Conservation (phyloP, 2,888 invertebrate genomes). For the Argyresthia albistria region DNA sequence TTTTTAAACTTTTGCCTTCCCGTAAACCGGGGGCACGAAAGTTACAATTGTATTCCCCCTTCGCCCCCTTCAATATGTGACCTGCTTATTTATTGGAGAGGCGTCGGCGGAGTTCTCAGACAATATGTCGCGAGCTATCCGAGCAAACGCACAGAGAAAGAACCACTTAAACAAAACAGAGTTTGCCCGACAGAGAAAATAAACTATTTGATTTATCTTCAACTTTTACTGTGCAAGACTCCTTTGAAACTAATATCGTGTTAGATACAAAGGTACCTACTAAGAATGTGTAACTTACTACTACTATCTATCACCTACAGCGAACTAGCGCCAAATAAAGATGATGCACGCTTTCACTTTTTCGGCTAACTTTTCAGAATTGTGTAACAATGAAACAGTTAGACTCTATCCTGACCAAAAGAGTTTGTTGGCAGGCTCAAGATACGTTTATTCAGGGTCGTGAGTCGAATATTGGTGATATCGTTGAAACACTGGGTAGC, state of each 20-base stretch:
- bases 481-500: too few species aligned
- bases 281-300: constrained; percentile 14
- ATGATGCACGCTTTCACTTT: too few species aligned
- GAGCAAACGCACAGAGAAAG: constrained; percentile 42
- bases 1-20: constrained; percentile 68
- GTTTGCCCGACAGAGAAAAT: constrained; percentile 47
- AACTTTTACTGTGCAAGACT: not conserved
- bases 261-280: too few species aligned
- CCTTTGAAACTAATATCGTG: not conserved
- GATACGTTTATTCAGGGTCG: too few species aligned
- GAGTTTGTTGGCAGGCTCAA: too few species aligned
- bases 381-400: too few species aligned
- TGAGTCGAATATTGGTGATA: too few species aligned
- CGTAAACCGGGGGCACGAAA: constrained; percentile 57
- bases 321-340: too few species aligned
- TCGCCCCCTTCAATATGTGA: constrained; percentile 69
- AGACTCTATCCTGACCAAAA: too few species aligned
- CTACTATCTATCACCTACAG: too few species aligned
- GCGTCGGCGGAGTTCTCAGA: constrained; percentile 65
- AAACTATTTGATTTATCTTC: constrained; percentile 49
- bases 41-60: constrained; percentile 70
- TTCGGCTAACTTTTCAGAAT: too few species aligned
- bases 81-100: constrained; percentile 70
- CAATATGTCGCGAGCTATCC: constrained; percentile 65
- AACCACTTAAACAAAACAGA: constrained; percentile 57